A percentile compares a stretch with the other conserved stretches of the same genome.
phyloP scores from a whole-genome alignment of 2,113 vertebrate genomes.

The Lophius piscatorius region DNA sequence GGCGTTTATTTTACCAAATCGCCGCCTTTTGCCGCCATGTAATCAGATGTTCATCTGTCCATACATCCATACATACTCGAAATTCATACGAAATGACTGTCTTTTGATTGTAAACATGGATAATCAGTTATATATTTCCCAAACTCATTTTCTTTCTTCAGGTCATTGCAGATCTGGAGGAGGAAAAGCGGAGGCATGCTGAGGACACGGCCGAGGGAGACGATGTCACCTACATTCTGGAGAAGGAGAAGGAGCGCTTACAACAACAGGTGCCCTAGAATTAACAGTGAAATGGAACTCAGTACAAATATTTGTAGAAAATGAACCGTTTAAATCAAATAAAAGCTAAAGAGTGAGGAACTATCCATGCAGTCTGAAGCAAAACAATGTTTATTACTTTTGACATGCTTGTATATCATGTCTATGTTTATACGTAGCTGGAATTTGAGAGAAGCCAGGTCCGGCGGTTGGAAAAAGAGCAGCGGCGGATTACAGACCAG shows the following conservation, averaged over 20 bases:
- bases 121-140: too few relatives aligned
- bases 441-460: slow-evolving; percentile 95
- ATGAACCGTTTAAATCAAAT: too few relatives aligned
- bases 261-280: slow-evolving; percentile 87
- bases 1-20: too few relatives aligned
- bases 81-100: too few relatives aligned
- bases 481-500: slow-evolving; percentile 87
- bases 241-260: slow-evolving; percentile 94
- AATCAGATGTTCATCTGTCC: too few relatives aligned
- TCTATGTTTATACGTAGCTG: slow-evolving; percentile 77
- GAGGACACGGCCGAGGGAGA: slow-evolving; percentile 97
- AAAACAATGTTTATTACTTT: background rate
- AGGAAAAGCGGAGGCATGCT: slow-evolving; percentile 91
- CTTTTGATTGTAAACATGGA: too few relatives aligned
- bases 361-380: background rate
- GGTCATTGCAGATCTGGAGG: slow-evolving; percentile 97
- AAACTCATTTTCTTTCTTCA: slow-evolving; percentile 60
- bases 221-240: slow-evolving; percentile 97
- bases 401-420: accelerated
- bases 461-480: slow-evolving; percentile 91
- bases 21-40: too few relatives aligned
- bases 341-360: too few relatives aligned
- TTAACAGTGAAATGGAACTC: background rate
- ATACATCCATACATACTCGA: too few relatives aligned
- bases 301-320: background rate